phyloP scores from a whole-genome alignment of 2,888 invertebrate species.

The Smittia sp. region DNA sequence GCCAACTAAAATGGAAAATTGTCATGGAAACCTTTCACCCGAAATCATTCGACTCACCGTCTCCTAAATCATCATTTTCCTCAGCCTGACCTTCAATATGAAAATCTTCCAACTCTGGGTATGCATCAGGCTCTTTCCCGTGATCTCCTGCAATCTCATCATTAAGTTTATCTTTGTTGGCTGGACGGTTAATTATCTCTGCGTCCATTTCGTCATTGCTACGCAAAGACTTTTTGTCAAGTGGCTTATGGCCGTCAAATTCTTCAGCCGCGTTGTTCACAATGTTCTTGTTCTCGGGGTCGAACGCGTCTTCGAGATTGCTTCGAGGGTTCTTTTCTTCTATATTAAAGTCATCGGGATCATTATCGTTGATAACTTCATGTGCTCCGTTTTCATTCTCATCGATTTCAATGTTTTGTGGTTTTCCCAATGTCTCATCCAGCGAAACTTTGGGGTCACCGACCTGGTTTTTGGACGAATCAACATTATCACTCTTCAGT shows the following conservation, averaged over 20 bases:
- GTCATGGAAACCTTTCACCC: neutral
- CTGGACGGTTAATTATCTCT: conserved; percentile 34
- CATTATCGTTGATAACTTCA: conserved; percentile 52
- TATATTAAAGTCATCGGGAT: conserved; percentile 48
- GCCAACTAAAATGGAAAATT: conserved; percentile 51
- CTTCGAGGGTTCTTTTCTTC: conserved; percentile 46
- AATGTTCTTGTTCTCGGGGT: neutral
- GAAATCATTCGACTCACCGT: conserved; percentile 41
- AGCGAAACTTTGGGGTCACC: neutral
- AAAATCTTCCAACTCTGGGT: conserved; percentile 51
- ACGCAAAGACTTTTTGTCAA: conserved; percentile 30
- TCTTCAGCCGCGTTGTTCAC: conserved; percentile 30
- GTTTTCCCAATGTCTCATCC: conserved; percentile 34
- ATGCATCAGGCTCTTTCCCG: conserved; percentile 49
- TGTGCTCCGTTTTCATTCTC: conserved; percentile 52
- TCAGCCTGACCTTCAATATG: conserved; percentile 51
- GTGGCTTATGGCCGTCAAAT: conserved; percentile 35
- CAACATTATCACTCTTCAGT: conserved; percentile 2
- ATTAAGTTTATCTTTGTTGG: conserved; percentile 48
- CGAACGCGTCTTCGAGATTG: conserved; percentile 44
- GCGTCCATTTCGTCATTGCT: conserved; percentile 35
- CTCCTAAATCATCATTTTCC: conserved; percentile 55
- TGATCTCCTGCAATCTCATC: conserved; percentile 55
- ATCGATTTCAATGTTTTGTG: conserved; percentile 41
- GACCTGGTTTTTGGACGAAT: neutral